Evolutionary conservation across 2,113 vertebrate genomes (phyloP), one percentile per base, ranked within the genome.

Genomic region (Centropus bengalensis): DNA sequence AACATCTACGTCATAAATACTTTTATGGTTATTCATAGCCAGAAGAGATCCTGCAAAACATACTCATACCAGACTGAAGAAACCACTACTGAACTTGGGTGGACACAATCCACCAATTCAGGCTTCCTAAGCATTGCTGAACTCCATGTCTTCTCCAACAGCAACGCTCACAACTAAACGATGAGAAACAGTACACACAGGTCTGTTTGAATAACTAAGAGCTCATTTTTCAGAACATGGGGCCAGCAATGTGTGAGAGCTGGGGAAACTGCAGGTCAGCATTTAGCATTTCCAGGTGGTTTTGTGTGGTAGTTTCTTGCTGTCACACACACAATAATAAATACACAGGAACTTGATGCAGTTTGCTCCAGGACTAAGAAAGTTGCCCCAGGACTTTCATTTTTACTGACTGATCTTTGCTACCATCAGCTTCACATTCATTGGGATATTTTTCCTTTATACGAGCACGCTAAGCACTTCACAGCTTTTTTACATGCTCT

Each of bases 241-340:
- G 8, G 20, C 54, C 54, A 62, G 36, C 21, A 74, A 77, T 1
- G 6, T 36, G 30, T 14, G 73, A 78, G 49, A 68, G 14, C 42
- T 55, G 27, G 22, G 40, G 8, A 75, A 85, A 58, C 44, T 24
- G 1, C 14, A 73, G n/a, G 32, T 5, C 60, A 87, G 40, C 14
- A 85, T 26, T 89, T 14, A 45, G 13, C 47, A 38, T 15, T 14
- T 77, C 21, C 19, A 81, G 10, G 14, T 80, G 19, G 1, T 32
- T 56, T 51, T 14, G 9, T 21, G 16, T 6, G 17, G 6, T 32
- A 20, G 10, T 42, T 24, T 44, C 19, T 38, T 12, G 38, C 40
- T 26, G 14, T 55, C 28, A 30, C 54, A 14, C 21, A 88, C 2
- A 17, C 0, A 0, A 9, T 10, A 73, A 73, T n/a, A 89, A 77